Evolutionary conservation across 2,888 invertebrate genomes (phyloP), one percentile per base, ranked within the genome.

Genomic region (Leuctra nigra): DNA sequence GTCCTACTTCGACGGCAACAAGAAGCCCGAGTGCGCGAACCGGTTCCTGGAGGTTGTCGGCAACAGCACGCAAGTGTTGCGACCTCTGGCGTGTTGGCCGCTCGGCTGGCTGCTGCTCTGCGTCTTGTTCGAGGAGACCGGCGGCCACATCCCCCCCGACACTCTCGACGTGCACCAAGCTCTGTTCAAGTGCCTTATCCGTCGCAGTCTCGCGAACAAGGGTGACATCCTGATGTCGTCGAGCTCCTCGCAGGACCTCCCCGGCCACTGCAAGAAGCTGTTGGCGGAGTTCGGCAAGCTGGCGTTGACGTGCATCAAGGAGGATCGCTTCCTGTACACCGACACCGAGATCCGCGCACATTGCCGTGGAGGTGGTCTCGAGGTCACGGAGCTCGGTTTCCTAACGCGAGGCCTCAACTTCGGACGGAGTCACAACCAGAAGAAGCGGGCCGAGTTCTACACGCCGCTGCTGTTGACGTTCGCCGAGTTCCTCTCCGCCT

Each of bases 401-500:
- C 66, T 78, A 23, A 73, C 73, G 54, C 68, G 72, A 58, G 73
- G 69, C 44, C 62, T 73, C 41, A 69, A 72, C 25, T 72, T 75
- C 46, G 74, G 74, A 1, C 73, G 68, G 56, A 64, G 61, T 41
- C 61, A 61, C 36, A 48, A 67, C 1, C 68, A 73, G 16, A 69
- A 72, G 60, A 70, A 73, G 53, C 73, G 73, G 57, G 67, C 69
- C 1, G 75, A 75, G 58, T 66, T 72, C 20, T 76, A 72, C 65
- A 72, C 74, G 11, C 75, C 77, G 1, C 70, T 78, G 35, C 77
- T 78, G 64, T 69, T 74, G 48, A 73, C 76, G 1, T 72, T 78
- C 59, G 73, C 74, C 14, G 77, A 77, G 62, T 78, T 75, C 63
- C 66, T 78, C n/a, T 75, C 78, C 1, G 78, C 78, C 1, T 77